These are phyloP conservation scores for Squalus acanthias DNA, from an alignment of 2,797 vertebrate genomes.

Conservation along the genomic window DNA sequence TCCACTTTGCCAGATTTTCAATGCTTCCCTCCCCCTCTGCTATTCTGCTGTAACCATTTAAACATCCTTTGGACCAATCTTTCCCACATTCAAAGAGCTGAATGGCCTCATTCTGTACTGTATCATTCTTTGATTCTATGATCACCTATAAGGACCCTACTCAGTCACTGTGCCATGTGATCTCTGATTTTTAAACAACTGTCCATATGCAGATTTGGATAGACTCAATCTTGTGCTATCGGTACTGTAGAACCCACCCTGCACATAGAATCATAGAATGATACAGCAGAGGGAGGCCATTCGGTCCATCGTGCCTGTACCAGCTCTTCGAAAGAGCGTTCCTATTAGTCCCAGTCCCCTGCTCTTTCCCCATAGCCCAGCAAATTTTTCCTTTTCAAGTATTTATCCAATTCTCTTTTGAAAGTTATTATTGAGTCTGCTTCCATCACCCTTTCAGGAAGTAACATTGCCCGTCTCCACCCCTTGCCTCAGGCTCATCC, in stretches of 20 bases:
- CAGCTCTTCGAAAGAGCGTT: neutral
- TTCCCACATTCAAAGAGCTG: neutral
- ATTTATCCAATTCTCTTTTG: neutral
- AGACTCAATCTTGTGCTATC: neutral
- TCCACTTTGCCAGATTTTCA: neutral
- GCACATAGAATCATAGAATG: neutral
- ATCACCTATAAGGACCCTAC: neutral
- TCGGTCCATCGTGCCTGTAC: too few relatives aligned
- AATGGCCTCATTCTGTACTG: neutral
- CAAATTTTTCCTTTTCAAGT: neutral
- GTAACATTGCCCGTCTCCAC: neutral
- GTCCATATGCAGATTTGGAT: neutral
- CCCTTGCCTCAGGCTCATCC: too few relatives aligned
- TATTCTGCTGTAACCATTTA: neutral
- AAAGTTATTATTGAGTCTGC: neutral
- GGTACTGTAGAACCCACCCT: neutral
- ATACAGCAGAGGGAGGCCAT: neutral
- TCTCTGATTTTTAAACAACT: neutral
- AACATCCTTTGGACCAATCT: neutral
- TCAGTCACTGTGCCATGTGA: neutral
- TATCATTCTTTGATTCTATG: neutral
- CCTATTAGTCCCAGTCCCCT: neutral
- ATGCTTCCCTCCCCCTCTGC: neutral
- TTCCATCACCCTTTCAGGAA: neutral
- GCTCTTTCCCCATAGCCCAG: too few relatives aligned